phyloP scores from a whole-genome alignment of 2,888 invertebrate species.

The Acanthosepion esculentum region DNA sequence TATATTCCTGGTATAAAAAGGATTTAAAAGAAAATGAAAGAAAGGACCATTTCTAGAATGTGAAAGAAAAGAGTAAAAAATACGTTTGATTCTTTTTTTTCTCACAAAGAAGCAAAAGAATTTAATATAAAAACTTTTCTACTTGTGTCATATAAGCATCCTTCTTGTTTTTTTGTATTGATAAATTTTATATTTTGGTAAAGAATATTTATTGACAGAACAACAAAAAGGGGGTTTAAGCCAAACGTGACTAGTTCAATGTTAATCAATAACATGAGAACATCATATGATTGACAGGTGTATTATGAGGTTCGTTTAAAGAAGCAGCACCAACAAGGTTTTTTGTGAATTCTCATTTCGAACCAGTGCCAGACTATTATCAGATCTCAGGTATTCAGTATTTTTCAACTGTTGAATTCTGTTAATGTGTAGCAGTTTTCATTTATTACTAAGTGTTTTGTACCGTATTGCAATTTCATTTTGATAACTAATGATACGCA shows the following conservation, averaged over 20 bases:
- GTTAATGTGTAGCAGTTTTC: conserved; percentile 35
- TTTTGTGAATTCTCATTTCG: conserved; percentile 44
- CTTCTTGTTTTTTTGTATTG: conserved; percentile 46
- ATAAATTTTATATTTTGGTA: conserved; percentile 47
- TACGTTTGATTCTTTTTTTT: not conserved
- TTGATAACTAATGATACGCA: conserved; percentile 20
- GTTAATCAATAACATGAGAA: not conserved
- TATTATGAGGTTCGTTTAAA: conserved; percentile 39
- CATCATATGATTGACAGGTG: not conserved
- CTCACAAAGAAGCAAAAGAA: conserved; percentile 20
- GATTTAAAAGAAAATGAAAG: not conserved
- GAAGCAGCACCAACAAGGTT: conserved; percentile 44
- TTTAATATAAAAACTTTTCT: conserved; percentile 37
- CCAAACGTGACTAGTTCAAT: conserved; percentile 40
- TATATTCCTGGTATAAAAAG: not conserved
- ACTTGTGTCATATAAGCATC: conserved; percentile 46
- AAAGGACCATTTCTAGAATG: conserved; percentile 43
- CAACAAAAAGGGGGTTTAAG: conserved; percentile 45
- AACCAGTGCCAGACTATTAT: conserved; percentile 47
- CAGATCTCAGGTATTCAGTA: conserved; percentile 47
- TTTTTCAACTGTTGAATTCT: conserved; percentile 36
- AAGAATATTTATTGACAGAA: conserved; percentile 44
- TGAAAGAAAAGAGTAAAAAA: conserved; percentile 11
- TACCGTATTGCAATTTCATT: conserved; percentile 38
- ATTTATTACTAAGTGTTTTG: conserved; percentile 34